Evolutionary conservation across 2,113 vertebrate genomes (phyloP), one percentile per base, ranked within the genome.

Genomic region (Pheucticus melanocephalus): DNA sequence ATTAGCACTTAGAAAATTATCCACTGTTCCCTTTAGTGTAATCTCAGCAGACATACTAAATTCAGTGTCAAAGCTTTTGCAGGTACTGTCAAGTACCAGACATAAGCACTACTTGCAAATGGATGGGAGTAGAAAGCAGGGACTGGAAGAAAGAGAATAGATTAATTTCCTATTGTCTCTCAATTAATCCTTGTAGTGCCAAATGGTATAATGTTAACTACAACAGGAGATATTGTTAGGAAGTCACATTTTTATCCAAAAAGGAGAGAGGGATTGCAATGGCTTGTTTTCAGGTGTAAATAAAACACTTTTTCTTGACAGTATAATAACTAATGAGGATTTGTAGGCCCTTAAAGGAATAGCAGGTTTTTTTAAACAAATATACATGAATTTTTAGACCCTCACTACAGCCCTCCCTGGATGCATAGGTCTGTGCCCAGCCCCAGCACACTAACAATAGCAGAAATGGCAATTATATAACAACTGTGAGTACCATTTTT

Each of bases 1-100:
- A 94, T 95, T 96, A 95, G 50, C 59, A 54, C 2, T 90, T 77
- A 44, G 50, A 91, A 93, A 95, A 94, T 92, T 96, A 90, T 90
- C 92, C 44, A 35, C 73, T 54, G 23, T 80, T 94, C n/a, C 25
- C 25, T 90, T 77, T 77, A 90, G 77, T 57, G n/a, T 96, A 95
- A 94, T 93, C 76, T 95, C 83, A 80, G 75, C 72, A 95, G 79
- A 92, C 30, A 16, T 37, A 60, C 82, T 91, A 90, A 95, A 97
- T 94, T 89, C 76, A 20, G 3, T 37, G 63, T 79, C 44, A 82
- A 92, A 90, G 37, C 45, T 44, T 84, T 91, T 84, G 54, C 61
- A 61, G 71, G 28, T 89, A 61, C 56, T 79, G 85, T 71, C 90
- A 88, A 88, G 64, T 54, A 71, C 42, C 54, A 88, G 80, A 88